Conservation (phyloP, 2,113 vertebrate genomes). For the Asarcornis scutulata region DNA sequence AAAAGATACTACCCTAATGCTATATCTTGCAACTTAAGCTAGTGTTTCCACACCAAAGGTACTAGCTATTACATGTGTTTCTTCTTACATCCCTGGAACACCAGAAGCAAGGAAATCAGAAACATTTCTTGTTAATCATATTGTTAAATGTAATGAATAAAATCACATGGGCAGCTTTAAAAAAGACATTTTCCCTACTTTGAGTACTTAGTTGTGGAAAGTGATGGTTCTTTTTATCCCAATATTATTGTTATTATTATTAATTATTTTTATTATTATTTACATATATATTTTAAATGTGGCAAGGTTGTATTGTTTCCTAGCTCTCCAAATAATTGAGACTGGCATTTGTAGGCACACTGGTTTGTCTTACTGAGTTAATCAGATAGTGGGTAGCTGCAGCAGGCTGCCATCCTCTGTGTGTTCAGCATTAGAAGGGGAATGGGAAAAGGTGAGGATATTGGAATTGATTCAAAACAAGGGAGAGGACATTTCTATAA, state of each 20-base stretch:
- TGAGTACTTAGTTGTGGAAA: neutral
- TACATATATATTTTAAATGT: no score
- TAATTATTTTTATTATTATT: no score
- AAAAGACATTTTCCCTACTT: neutral
- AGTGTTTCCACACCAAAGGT: no score
- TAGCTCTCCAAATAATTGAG: neutral
- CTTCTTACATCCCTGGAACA: neutral
- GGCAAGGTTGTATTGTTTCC: neutral
- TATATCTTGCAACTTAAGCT: neutral
- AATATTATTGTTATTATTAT: no score
- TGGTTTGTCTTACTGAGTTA: neutral
- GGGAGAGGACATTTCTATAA: rapidly evolving
- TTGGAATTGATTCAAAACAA: neutral
- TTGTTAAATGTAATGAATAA: neutral
- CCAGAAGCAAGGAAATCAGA: neutral
- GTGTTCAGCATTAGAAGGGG: rapidly evolving
- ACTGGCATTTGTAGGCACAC: neutral
- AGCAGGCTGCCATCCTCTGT: neutral
- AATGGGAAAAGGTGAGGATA: neutral
- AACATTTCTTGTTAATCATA: neutral
- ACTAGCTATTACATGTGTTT: neutral
- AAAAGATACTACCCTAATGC: neutral
- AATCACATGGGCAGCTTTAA: neutral
- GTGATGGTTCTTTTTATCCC: rapidly evolving
- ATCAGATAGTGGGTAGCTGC: neutral